Percentiles rank a stretch among this genome's conserved stretches.
Evolutionary conservation across 2,113 vertebrate genomes (phyloP).

Genomic region (Rhadina sibilatrix): DNA sequence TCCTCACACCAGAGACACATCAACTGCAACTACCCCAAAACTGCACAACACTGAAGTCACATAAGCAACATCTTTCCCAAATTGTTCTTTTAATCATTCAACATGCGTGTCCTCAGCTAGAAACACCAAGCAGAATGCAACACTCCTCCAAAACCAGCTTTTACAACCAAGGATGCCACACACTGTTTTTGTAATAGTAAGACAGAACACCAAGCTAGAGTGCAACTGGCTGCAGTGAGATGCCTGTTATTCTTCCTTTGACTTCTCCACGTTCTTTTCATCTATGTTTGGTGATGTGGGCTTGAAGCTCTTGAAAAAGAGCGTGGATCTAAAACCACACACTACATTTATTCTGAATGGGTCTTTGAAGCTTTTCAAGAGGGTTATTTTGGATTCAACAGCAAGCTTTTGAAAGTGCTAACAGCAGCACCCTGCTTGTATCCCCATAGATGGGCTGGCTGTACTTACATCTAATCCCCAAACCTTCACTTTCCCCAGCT

Average conservation of each 20-base stretch:
- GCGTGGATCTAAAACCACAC: neutral
- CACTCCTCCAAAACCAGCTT: neutral
- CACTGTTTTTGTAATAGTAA: neutral
- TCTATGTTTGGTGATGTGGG: neutral
- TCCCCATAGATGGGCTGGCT: neutral
- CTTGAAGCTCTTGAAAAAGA: neutral
- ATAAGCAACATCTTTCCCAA: neutral
- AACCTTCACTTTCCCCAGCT: neutral
- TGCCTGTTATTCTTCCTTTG: neutral
- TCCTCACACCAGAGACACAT: neutral
- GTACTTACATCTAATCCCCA: neutral
- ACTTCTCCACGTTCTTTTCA: neutral
- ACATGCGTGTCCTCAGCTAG: neutral
- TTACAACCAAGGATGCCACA: neutral
- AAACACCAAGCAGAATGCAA: neutral
- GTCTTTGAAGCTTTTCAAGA: neutral
- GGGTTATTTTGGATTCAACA: neutral
- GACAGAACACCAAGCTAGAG: neutral
- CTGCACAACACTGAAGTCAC: accelerated
- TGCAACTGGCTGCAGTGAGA: neutral
- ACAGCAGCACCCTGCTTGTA: neutral
- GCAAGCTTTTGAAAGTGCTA: neutral
- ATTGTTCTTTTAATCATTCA: neutral
- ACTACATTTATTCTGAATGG: neutral
- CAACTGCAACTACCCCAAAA: neutral